These are phyloP conservation scores for Phrynosoma blainvillii DNA, from an alignment of 2,113 vertebrate species.

Conservation along the genomic window DNA sequence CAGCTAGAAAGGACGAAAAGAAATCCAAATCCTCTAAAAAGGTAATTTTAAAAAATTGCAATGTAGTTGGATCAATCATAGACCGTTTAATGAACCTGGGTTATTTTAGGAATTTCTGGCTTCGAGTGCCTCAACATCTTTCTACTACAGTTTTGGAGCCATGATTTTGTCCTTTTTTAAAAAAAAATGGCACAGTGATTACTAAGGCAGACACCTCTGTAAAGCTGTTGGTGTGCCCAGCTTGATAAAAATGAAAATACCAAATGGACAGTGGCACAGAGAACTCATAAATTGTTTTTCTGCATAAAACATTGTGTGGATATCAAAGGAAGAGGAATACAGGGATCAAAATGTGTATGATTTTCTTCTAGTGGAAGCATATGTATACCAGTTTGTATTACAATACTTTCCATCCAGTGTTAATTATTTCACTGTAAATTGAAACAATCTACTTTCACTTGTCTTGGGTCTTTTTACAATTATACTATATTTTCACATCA, in stretches of 20 bases:
- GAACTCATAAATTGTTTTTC: too few relatives aligned
- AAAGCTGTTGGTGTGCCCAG: background rate
- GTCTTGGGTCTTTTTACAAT: background rate
- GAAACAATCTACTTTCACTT: background rate
- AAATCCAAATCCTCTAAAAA: conserved; percentile 69
- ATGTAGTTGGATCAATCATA: background rate
- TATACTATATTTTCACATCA: background rate
- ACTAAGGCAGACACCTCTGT: background rate
- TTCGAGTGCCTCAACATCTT: background rate
- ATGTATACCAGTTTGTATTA: background rate
- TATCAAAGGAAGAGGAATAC: background rate
- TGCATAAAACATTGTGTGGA: background rate
- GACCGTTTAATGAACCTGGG: background rate
- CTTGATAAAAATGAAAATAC: background rate
- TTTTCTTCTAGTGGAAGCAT: background rate
- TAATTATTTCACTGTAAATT: background rate
- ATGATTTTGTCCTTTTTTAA: background rate
- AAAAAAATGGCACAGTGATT: background rate
- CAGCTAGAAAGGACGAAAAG: conserved; percentile 59
- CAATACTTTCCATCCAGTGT: background rate
- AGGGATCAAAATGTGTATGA: too few relatives aligned
- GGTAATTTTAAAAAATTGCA: conserved; percentile 53
- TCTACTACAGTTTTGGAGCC: background rate
- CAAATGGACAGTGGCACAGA: background rate
- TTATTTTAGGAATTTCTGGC: background rate